These are phyloP conservation scores for Homarus gammarus DNA, from an alignment of 2,888 invertebrate species.

Conservation along the genomic window DNA sequence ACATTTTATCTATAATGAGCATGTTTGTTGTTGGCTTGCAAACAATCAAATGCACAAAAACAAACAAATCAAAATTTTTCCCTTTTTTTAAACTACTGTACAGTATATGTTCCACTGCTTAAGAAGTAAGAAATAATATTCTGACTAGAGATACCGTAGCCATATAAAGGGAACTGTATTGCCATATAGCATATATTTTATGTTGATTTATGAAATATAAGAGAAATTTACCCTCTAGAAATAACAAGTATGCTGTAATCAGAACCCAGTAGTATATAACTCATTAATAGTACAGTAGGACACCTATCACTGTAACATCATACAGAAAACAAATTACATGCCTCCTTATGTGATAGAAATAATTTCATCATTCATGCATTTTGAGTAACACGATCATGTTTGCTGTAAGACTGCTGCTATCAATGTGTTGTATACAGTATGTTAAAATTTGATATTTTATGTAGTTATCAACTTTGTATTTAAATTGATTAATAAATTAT, in stretches of 20 bases:
- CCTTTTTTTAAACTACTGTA: no score
- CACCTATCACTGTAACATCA: no score
- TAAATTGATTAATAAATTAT: conserved; percentile 66
- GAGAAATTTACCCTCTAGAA: background rate
- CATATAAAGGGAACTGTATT: no score
- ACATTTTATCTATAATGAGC: no score
- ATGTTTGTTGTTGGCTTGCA: no score
- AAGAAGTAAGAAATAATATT: no score
- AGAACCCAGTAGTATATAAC: background rate
- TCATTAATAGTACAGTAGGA: no score
- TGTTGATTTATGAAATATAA: background rate
- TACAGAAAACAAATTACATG: background rate
- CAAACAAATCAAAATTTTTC: no score
- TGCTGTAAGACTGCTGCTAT: background rate
- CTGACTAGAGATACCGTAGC: no score
- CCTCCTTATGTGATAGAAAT: background rate
- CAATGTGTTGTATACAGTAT: conserved; percentile 6
- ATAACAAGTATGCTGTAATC: background rate
- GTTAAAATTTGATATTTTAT: conserved; percentile 40
- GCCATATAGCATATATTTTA: no score
- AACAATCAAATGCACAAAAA: no score
- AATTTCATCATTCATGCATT: background rate
- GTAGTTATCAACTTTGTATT: conserved; percentile 66
- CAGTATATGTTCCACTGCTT: no score
- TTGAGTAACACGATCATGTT: background rate